Evolutionary conservation across 2,113 vertebrate genomes (phyloP).

Genomic region (Melospiza georgiana): DNA sequence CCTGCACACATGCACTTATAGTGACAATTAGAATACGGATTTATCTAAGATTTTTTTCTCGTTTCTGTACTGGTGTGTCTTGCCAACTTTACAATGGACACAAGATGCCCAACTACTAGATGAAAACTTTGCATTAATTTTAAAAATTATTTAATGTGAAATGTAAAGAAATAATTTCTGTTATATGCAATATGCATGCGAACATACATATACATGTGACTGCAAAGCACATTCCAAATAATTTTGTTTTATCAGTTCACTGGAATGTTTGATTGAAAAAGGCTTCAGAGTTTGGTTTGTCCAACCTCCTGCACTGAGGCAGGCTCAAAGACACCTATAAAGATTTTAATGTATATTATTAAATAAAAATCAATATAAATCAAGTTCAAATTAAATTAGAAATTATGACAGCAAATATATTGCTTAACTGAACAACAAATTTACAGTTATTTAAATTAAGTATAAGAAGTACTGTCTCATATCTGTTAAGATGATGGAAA

Average conservation of each 20-base stretch:
- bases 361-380: not conserved
- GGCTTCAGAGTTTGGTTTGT: not conserved
- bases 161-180: not conserved
- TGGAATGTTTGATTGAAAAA: not conserved
- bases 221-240: not conserved
- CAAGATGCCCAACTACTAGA: not conserved
- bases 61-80: not conserved
- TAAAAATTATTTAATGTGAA: not conserved
- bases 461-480: not conserved
- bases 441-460: not conserved
- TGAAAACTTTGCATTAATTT: not conserved
- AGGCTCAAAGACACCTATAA: not conserved
- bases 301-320: not conserved
- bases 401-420: not conserved
- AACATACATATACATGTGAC: not conserved
- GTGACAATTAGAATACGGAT: not conserved
- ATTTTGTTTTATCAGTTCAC: not conserved
- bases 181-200: not conserved
- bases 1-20: not conserved
- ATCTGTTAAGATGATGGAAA: not conserved
- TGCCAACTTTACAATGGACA: not conserved
- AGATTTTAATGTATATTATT: not conserved
- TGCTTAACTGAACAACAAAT: not conserved
- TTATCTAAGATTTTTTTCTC: not conserved
- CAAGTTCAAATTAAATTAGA: not conserved